Evolutionary conservation across 2,797 vertebrate genomes (phyloP).

Genomic region (Mormyrops attenuatus): DNA sequence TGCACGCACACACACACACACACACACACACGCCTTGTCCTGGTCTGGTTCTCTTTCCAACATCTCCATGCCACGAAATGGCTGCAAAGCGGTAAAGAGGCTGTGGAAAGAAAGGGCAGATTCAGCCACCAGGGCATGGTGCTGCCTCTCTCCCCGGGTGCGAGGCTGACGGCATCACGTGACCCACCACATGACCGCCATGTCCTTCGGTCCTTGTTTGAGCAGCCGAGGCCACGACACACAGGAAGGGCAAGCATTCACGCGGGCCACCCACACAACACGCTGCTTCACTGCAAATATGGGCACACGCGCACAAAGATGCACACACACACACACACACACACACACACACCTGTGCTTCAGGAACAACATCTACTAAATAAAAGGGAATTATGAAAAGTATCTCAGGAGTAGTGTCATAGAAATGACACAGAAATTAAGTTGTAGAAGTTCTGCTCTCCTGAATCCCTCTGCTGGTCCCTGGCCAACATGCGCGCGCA

Average conservation of each 20-base stretch:
- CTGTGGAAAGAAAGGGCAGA: not conserved
- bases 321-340: slow-evolving; percentile 46
- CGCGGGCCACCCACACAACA: slow-evolving; percentile 17
- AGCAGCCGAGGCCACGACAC: slow-evolving; percentile 5
- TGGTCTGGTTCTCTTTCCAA: not conserved
- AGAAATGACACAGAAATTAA: slow-evolving; percentile 30
- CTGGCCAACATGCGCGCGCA: not conserved
- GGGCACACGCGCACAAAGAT: too few species aligned
- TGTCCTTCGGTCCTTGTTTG: not conserved
- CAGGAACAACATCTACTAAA: slow-evolving; percentile 73
- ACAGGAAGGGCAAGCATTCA: slow-evolving; percentile 65
- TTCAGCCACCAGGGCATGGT: not conserved
- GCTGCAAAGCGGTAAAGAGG: not conserved
- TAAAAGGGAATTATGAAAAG: slow-evolving; percentile 57
- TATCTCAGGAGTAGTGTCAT: not conserved
- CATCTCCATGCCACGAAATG: not conserved
- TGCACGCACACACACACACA: slow-evolving; percentile 60
- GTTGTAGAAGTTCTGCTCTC: not conserved
- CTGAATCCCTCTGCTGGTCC: not conserved
- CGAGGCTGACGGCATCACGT: not conserved
- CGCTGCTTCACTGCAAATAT: not conserved
- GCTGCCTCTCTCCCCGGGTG: not conserved
- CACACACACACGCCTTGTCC: slow-evolving; percentile 8
- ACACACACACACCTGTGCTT: slow-evolving; percentile 34
- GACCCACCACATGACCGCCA: not conserved